These are phyloP conservation scores for Chromobotia macracanthus DNA, from an alignment of 2,797 vertebrate genomes.

Conservation along the genomic window DNA sequence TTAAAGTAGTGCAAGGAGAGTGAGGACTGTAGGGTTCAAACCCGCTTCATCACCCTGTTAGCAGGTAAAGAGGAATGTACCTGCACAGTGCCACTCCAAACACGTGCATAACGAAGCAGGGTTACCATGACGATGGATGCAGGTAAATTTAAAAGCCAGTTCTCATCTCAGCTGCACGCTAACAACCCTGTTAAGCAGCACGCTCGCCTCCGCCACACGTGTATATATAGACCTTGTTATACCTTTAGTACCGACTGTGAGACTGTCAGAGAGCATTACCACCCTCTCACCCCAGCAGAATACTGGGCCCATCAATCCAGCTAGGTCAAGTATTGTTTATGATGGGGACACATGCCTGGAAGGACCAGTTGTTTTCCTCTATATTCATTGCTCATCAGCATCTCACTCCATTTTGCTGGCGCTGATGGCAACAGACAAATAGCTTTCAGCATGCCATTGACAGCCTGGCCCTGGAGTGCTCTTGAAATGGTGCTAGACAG, in stretches of 20 bases:
- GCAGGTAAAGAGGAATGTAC: conserved; percentile 15
- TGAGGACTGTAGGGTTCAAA: conserved; percentile 57
- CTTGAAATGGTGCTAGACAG: conserved; percentile 94
- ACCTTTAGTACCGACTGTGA: conserved; percentile 53
- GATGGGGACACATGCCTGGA: conserved; percentile 68
- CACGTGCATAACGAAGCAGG: neutral
- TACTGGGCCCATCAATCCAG: conserved; percentile 63
- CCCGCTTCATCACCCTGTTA: conserved; percentile 19
- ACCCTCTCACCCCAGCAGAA: conserved; percentile 60
- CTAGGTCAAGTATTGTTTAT: conserved; percentile 76
- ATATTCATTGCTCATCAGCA: conserved; percentile 89
- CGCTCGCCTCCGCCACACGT: neutral
- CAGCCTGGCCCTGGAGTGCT: conserved; percentile 89
- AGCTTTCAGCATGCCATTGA: conserved; percentile 91
- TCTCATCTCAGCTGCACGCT: conserved; percentile 54
- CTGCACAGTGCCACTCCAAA: neutral
- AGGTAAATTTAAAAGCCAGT: conserved; percentile 60
- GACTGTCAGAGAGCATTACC: conserved; percentile 43
- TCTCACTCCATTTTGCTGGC: conserved; percentile 82
- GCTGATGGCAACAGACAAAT: conserved; percentile 89
- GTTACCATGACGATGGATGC: conserved; percentile 55
- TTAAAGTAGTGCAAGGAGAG: conserved; percentile 52
- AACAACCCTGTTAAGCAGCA: conserved; percentile 45
- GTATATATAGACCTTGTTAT: conserved; percentile 37
- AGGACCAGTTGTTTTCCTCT: conserved; percentile 72